phyloP scores from a whole-genome alignment of 2,797 vertebrate species.

The Acridotheres tristis region DNA sequence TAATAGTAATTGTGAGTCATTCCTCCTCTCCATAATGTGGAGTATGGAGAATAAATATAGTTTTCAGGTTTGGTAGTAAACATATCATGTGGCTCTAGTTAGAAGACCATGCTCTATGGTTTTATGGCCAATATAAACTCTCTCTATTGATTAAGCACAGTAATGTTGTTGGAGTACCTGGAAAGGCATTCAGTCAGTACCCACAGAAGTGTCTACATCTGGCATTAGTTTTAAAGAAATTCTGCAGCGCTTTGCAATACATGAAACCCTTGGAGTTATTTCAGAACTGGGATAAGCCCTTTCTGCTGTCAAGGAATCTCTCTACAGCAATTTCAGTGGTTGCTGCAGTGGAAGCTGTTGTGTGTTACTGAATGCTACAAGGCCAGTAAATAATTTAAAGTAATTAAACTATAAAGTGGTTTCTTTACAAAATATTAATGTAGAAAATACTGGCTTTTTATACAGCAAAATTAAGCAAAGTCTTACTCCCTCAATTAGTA shows the following conservation, averaged over 20 bases:
- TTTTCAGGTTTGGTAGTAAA: conserved; percentile 12
- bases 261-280: not conserved
- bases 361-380: not conserved
- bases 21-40: not conserved
- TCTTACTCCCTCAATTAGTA: not conserved
- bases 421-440: not conserved
- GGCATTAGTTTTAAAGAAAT: not conserved
- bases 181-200: conserved; percentile 29
- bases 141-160: conserved; percentile 38
- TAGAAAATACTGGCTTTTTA: not conserved
- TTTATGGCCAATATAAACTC: conserved; percentile 30
- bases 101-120: conserved; percentile 11
- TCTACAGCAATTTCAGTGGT: not conserved
- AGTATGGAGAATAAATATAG: not conserved
- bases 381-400: not conserved
- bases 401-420: not conserved
- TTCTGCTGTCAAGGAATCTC: not conserved
- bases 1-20: not conserved
- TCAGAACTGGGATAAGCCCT: not conserved
- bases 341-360: not conserved
- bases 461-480: not conserved
- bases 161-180: conserved; percentile 3
- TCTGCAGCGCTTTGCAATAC: not conserved
- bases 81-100: not conserved
- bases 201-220: not conserved